These are phyloP conservation scores for Bursaphelenchus okinawaensis DNA, from an alignment of 2,888 invertebrate genomes.

Conservation along the genomic window DNA sequence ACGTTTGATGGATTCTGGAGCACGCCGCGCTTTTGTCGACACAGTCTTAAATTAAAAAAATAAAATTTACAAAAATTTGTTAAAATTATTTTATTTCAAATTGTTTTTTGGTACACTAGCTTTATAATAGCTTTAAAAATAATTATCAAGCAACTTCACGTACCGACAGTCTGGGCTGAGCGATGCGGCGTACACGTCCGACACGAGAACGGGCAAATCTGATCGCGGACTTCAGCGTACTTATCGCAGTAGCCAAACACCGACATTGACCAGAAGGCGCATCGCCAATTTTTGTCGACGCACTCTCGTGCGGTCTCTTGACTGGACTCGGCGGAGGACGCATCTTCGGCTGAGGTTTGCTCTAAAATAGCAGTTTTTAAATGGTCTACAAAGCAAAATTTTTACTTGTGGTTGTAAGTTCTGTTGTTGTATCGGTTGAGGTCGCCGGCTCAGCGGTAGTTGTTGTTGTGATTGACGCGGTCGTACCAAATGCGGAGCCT, in stretches of 20 bases:
- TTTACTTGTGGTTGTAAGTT: no score
- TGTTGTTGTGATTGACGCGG: not conserved
- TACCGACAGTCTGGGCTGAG: not conserved
- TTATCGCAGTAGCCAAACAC: conserved; percentile 50
- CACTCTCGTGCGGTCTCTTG: conserved; percentile 24
- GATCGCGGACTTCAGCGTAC: conserved; percentile 33
- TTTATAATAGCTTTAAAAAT: not conserved
- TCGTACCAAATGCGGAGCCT: not conserved
- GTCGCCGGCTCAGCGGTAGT: not conserved
- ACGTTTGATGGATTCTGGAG: conserved; percentile 21
- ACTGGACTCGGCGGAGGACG: not conserved
- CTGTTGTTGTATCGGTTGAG: not conserved
- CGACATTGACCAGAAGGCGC: conserved; percentile 45
- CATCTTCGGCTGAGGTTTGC: not conserved
- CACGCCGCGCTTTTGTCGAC: conserved; percentile 18
- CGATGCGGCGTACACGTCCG: conserved; percentile 28
- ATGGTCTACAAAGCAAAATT: no score
- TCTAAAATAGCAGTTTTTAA: not conserved
- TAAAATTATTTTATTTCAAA: not conserved
- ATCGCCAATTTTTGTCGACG: conserved; percentile 52
- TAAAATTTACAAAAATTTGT: no score
- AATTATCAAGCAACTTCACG: not conserved
- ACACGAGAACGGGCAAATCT: conserved; percentile 34
- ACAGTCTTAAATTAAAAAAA: conserved; percentile 14
- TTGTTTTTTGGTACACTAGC: no score